A percentile compares a stretch with the other conserved stretches of the same genome.
Conservation (phyloP, 2,888 invertebrate genomes). For the Criorhina ranunculi region DNA sequence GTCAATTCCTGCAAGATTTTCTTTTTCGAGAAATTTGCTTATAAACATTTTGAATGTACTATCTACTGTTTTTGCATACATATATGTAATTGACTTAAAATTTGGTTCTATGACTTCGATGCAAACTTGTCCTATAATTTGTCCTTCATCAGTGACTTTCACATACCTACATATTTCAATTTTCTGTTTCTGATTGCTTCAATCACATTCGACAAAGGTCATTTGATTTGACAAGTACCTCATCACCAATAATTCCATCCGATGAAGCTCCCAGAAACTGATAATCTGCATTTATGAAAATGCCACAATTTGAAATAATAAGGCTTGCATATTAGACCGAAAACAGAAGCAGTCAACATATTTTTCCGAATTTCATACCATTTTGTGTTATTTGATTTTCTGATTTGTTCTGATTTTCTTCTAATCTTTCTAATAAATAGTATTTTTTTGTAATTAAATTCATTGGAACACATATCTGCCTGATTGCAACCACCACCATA, state of each 20-base stretch:
- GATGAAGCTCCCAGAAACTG: background rate
- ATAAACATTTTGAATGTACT: background rate
- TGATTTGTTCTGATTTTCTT: background rate
- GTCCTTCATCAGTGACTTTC: background rate
- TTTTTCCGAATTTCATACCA: background rate
- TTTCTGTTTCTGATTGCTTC: background rate
- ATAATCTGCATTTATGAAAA: background rate
- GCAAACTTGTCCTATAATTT: background rate
- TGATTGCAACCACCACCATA: background rate
- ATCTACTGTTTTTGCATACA: background rate
- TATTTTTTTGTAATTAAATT: background rate
- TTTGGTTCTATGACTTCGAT: background rate
- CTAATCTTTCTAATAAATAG: background rate
- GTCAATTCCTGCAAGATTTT: background rate
- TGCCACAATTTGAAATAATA: background rate
- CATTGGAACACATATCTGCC: background rate
- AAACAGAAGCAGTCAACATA: background rate
- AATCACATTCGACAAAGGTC: background rate
- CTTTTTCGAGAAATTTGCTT: background rate
- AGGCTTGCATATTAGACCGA: background rate
- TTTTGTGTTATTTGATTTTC: background rate
- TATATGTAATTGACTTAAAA: background rate
- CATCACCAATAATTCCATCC: background rate
- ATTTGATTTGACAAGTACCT: background rate
- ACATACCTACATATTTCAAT: background rate